Evolutionary conservation across 2,888 invertebrate genomes (phyloP).

Genomic region (Drosophila quasianomalipes): DNA sequence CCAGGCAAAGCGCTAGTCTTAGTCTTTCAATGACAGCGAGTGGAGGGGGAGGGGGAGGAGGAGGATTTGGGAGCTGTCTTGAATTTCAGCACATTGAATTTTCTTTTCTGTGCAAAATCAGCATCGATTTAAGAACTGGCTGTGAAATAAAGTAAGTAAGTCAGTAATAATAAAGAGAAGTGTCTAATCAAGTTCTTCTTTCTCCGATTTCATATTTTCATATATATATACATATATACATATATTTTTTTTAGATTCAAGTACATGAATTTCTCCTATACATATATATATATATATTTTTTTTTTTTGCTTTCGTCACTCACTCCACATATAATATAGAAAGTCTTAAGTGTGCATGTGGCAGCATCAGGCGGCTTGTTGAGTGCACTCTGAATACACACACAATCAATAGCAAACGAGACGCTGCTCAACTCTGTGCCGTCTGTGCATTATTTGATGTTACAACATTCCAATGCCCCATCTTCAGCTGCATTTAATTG

Average conservation of each 20-base stretch:
- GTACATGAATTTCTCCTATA: background rate
- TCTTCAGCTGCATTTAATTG: slow-evolving; percentile 1
- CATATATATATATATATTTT: background rate
- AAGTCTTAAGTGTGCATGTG: background rate
- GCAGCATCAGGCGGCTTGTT: slow-evolving; percentile 23
- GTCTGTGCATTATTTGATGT: slow-evolving; percentile 2
- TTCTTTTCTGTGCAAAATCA: background rate
- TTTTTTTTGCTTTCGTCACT: background rate
- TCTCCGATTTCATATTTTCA: background rate
- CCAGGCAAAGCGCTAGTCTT: background rate
- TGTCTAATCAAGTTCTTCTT: background rate
- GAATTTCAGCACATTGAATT: background rate
- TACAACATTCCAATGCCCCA: background rate
- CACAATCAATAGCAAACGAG: slow-evolving; percentile 59
- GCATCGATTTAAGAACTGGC: background rate
- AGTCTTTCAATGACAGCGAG: background rate
- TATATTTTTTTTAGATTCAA: background rate
- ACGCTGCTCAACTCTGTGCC: background rate
- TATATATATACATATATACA: background rate
- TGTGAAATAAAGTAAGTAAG: background rate
- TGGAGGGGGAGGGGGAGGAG: background rate
- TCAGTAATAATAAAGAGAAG: too few species aligned
- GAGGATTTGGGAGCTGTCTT: background rate
- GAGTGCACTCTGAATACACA: slow-evolving; percentile 43
- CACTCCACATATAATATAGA: background rate